These are phyloP conservation scores for Nemotelus pantherinus DNA, from an alignment of 2,888 invertebrate genomes.

Conservation along the genomic window DNA sequence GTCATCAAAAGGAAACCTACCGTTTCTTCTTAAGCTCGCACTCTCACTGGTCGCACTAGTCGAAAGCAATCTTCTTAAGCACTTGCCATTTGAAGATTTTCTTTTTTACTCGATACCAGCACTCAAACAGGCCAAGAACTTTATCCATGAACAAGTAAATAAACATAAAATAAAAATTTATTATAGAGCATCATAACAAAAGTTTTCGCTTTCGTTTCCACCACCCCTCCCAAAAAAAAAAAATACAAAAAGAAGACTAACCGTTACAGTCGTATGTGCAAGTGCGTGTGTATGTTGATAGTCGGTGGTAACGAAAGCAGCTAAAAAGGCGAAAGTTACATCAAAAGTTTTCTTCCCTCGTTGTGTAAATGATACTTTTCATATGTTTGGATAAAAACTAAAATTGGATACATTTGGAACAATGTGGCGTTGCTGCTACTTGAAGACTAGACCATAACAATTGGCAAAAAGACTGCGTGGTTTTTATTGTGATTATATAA, in stretches of 20 bases:
- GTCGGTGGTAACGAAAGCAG: slow-evolving; percentile 1
- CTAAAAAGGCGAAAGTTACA: slow-evolving; percentile 23
- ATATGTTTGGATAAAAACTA: slow-evolving; percentile 43
- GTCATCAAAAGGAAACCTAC: background rate
- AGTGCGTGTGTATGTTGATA: background rate
- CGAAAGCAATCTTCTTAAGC: slow-evolving; percentile 38
- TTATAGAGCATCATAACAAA: slow-evolving; percentile 38
- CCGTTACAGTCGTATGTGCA: slow-evolving; percentile 30
- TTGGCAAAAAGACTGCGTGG: slow-evolving; percentile 3
- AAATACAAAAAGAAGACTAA: background rate
- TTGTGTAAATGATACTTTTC: slow-evolving; percentile 30
- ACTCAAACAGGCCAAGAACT: slow-evolving; percentile 19
- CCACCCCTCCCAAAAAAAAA: background rate
- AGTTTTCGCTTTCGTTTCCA: slow-evolving; percentile 38
- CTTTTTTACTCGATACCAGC: slow-evolving; percentile 25
- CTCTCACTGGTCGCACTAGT: background rate
- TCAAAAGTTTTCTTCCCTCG: slow-evolving; percentile 29
- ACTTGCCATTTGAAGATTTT: slow-evolving; percentile 32
- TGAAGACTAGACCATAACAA: slow-evolving; percentile 34
- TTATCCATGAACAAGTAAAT: slow-evolving; percentile 45
- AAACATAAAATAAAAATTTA: slow-evolving; percentile 45
- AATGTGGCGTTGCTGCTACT: slow-evolving; percentile 19
- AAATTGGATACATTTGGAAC: slow-evolving; percentile 34
- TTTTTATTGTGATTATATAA: slow-evolving; percentile 32
- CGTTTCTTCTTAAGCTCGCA: background rate